Evolutionary conservation across 2,113 vertebrate genomes (phyloP), one percentile per base, ranked within the genome.

Genomic region (Onychostoma macrolepis): DNA sequence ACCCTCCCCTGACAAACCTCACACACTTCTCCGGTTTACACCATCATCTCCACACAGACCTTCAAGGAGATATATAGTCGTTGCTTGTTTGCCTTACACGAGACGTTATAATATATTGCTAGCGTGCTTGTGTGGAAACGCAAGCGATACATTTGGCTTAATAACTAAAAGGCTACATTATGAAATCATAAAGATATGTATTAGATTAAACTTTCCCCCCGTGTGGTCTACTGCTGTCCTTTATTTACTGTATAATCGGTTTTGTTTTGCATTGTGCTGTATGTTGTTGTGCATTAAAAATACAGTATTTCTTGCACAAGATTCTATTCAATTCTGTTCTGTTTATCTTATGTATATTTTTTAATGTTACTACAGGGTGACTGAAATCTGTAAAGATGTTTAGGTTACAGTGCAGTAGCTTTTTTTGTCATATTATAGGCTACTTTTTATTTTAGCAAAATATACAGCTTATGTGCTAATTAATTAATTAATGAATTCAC

Each of bases 1-100:
- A 76, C 80, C 88, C 92, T 90, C 67, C 69, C 83, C 48, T 75
- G 48, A 77, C 36, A 90, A 80, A 87, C 88, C 88, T 87, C 87
- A 72, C 79, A 33, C 38, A 50, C 72, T 43, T 85, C 50, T 75
- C 48, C 67, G 50, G 43, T 72, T 74, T 26, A 50, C 26, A 72
- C 26, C 53, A 58, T 56, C 76, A 78, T 83, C 85, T 69, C 28
- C 83, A 63, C 48, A 61, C 76, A 80, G 30, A 58, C 33, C 82
- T 69, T 87, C 77, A 80, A 74, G 65, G 50, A 87, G 63, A 80
- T n/a, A 61, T n/a, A 15, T 9, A 26, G 19, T 41, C 28, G 6
- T 63, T 19, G 24, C 36, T 38, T 83, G 38, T 53, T 78, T 65
- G 43, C 17, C 33, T 24, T 28, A 9, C 10, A 38, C 78, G 15